Evolutionary conservation across 1,140 invertebrate species (phyloP).

Genomic region (Micrasema longulum): DNA sequence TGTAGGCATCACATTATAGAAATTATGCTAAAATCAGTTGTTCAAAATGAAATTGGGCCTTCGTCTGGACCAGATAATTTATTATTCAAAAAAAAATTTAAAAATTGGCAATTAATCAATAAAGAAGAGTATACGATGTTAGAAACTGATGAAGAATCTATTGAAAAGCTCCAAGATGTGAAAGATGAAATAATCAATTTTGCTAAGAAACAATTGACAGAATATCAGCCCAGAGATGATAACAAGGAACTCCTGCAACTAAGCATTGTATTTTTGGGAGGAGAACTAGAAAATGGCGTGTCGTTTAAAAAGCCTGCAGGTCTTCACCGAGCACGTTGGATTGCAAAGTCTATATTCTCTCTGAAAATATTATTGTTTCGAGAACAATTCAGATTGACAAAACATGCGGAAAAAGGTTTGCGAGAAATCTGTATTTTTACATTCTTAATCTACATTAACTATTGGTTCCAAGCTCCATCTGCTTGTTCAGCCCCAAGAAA

Average conservation of each 20-base stretch:
- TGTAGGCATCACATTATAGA: slow-evolving; percentile 58
- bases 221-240: slow-evolving; percentile 54
- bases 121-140: slow-evolving; percentile 48
- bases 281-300: slow-evolving; percentile 54
- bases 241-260: slow-evolving; percentile 56
- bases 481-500: slow-evolving; percentile 53
- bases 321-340: slow-evolving; percentile 60
- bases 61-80: slow-evolving; percentile 55
- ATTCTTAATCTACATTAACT: slow-evolving; percentile 54
- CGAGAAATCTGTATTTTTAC: slow-evolving; percentile 56
- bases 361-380: slow-evolving; percentile 60
- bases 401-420: slow-evolving; percentile 54
- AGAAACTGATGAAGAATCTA: slow-evolving; percentile 7
- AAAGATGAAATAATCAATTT: slow-evolving; percentile 44
- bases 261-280: slow-evolving; percentile 53
- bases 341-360: slow-evolving; percentile 60
- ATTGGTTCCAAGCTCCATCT: slow-evolving; percentile 56
- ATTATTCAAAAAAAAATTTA: slow-evolving; percentile 57
- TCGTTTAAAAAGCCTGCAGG: slow-evolving; percentile 58
- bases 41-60: slow-evolving; percentile 48
- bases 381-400: slow-evolving; percentile 55
- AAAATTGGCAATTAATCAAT: slow-evolving; percentile 54
- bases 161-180: slow-evolving; percentile 28
- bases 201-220: slow-evolving; percentile 46
- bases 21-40: slow-evolving; percentile 55